Conservation (phyloP, 2,113 vertebrate genomes). For the Rynchops niger region DNA sequence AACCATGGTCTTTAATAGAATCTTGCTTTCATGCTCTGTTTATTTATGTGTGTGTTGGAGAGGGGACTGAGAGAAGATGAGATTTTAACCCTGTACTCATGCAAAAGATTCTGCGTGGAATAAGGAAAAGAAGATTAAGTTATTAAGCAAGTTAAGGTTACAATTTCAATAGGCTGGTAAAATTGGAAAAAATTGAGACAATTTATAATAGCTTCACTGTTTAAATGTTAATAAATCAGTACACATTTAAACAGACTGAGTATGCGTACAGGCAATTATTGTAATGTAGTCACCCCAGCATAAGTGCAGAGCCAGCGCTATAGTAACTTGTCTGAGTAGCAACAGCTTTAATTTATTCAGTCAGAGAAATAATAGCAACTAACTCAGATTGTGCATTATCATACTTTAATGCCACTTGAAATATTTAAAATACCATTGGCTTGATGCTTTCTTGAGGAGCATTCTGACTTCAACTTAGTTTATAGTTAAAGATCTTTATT, state of each 20-base stretch:
- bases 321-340: background rate
- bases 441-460: background rate
- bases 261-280: background rate
- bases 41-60: background rate
- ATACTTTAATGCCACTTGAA: background rate
- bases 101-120: background rate
- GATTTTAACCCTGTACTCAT: background rate
- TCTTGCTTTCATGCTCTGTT: background rate
- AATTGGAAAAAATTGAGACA: background rate
- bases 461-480: background rate
- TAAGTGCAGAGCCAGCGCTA: background rate
- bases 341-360: background rate
- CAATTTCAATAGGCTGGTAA: background rate
- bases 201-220: background rate
- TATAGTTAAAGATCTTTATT: background rate
- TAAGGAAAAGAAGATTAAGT: background rate
- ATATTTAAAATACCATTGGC: background rate
- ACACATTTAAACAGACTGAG: background rate
- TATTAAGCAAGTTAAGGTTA: background rate
- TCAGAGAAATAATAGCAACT: background rate
- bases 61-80: background rate
- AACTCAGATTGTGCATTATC: background rate
- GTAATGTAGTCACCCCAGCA: background rate
- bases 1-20: background rate
- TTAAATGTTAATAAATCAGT: background rate